phyloP scores from a whole-genome alignment of 2,113 vertebrate species.

The Mus spicilegus region DNA sequence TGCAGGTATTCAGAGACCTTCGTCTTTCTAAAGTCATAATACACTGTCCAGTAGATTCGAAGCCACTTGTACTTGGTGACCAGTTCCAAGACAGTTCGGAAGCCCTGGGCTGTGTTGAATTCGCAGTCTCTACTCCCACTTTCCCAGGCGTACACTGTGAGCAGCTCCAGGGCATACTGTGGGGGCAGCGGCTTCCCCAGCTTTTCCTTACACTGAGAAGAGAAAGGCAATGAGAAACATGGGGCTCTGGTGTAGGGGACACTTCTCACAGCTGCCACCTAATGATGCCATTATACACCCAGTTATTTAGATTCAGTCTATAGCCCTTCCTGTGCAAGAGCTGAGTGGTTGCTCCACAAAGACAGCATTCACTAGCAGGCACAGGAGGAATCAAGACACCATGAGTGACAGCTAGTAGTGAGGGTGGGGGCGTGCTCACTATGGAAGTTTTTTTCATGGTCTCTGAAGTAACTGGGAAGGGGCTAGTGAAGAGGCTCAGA shows the following conservation, averaged over 20 bases:
- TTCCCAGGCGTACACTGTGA: slow-evolving; percentile 78
- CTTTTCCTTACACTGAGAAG: slow-evolving; percentile 38
- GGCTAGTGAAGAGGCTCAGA: background rate
- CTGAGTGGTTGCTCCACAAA: background rate
- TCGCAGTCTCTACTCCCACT: accelerated
- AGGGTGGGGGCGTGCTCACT: background rate
- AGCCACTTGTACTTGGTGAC: background rate
- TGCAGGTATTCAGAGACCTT: accelerated
- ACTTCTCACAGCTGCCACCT: background rate
- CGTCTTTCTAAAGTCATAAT: background rate
- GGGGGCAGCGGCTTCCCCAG: slow-evolving; percentile 1
- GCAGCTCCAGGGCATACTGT: slow-evolving; percentile 76
- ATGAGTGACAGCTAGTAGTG: background rate
- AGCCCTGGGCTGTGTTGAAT: slow-evolving; percentile 55
- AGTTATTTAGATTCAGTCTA: accelerated
- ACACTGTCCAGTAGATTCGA: slow-evolving; percentile 50
- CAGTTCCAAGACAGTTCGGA: slow-evolving; percentile 60
- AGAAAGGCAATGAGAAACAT: background rate
- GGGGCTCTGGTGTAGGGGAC: background rate
- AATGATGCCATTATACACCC: accelerated
- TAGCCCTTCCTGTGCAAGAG: background rate
- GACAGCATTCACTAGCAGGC: too few relatives aligned
- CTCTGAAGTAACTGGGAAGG: background rate
- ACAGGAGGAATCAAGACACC: background rate
- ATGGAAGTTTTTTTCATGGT: background rate